Evolutionary conservation across 2,113 vertebrate genomes (phyloP), one percentile per base, ranked within the genome.

Genomic region (Octodon degus): DNA sequence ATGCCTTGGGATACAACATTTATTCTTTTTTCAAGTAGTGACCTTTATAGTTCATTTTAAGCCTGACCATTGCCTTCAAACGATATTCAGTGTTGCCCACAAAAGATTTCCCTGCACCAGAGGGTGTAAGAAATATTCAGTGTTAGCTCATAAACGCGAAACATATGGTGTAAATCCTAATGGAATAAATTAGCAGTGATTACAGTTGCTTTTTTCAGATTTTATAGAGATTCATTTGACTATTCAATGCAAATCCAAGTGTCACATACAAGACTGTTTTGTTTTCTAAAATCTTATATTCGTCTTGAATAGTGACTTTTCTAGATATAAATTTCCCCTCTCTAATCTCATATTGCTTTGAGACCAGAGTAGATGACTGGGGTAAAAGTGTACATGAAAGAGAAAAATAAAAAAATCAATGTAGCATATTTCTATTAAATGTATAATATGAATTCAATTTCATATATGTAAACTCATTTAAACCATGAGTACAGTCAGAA

Each of bases 151-250:
- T 80, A 82, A 96, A 97, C 34, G 94, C 77, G 70, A 24, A 53
- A 53, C 96, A 97, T 95, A 94, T 96, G 89, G 67, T 95, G 83
- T 91, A 95, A 96, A 96, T 97, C 86, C 37, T 97, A 95, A 93
- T 89, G 47, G 60, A 98, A 97, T 97, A 96, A 98, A 97, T 96
- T 97, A 97, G 25, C 16, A 94, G 30, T 65, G 37, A 93, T 97
- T 96, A 93, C 63, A 37, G 0, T 2, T 58, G 58, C 89, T 97
- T 92, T 97, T 96, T 91, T 94, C 90, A 93, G 60, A 43, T 96
- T 97, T 95, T 90, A 81, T 47, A 65, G 83, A 91, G 14, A 95
- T 93, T 94, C 89, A 43, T 94, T 97, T 93, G 86, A 76, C 80
- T 96, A n/a, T 47, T 70, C 34, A 67, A n/a, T 20, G 1, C 76